These are phyloP conservation scores for Sanderia malayensis DNA, from an alignment of 30 jellyfish, hydroid and myxozoan genomes.

Conservation along the genomic window DNA sequence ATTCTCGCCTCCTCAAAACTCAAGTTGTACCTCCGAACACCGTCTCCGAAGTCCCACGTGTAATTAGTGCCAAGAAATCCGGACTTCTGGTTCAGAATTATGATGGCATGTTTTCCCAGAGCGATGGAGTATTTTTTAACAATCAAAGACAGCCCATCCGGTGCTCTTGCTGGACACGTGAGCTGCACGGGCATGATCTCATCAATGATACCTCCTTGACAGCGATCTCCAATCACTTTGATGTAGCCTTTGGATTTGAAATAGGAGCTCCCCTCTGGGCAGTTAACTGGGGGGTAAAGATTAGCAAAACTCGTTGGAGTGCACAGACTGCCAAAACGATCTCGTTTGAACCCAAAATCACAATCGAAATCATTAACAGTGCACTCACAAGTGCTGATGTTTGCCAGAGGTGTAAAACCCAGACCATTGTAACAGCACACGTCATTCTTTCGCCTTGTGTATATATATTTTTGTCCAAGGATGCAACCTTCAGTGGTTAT, in stretches of 20 bases:
- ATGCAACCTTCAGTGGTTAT: slow-evolving; percentile 42
- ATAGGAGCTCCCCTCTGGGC: slow-evolving; percentile 64
- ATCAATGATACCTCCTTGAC: slow-evolving; percentile 81
- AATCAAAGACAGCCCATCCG: slow-evolving; percentile 52
- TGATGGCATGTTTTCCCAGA: slow-evolving; percentile 33
- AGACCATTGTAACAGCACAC: slow-evolving; percentile 57
- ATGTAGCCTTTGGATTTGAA: slow-evolving; percentile 64
- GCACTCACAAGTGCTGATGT: slow-evolving; percentile 66
- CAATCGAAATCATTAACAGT: slow-evolving; percentile 75
- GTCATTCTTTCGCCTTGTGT: slow-evolving; percentile 30
- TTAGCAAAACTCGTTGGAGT: slow-evolving; percentile 59
- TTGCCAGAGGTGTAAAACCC: slow-evolving; percentile 21
- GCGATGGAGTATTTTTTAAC: slow-evolving; percentile 57
- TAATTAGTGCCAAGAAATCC: slow-evolving; percentile 70
- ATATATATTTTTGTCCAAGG: slow-evolving; percentile 37
- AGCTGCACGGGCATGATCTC: slow-evolving; percentile 51
- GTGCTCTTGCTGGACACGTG: slow-evolving; percentile 72
- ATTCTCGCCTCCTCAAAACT: slow-evolving; percentile 45
- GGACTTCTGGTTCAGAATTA: slow-evolving; percentile 42
- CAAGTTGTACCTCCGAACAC: slow-evolving; percentile 36
- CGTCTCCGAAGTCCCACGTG: slow-evolving; percentile 82
- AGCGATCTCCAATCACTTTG: slow-evolving; percentile 61
- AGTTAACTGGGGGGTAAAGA: slow-evolving; percentile 40
- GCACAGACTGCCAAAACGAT: slow-evolving; percentile 35
- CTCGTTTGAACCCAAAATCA: slow-evolving; percentile 60